Evolutionary conservation across 2,888 invertebrate species (phyloP).

Genomic region (Xanthorhoe spadicearia): DNA sequence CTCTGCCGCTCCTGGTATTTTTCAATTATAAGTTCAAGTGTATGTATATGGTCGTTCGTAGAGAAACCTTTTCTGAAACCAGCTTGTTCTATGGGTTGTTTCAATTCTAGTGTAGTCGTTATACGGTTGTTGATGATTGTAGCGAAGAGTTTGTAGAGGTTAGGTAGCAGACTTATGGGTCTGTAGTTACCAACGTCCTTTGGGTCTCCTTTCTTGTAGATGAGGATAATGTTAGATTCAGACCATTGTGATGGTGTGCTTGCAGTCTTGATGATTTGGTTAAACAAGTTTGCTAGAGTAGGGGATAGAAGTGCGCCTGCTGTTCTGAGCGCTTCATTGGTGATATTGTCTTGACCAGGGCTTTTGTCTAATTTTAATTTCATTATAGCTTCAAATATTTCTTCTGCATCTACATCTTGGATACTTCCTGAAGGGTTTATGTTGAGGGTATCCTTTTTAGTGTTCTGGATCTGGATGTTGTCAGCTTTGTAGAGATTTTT

Average conservation of each 20-base stretch:
- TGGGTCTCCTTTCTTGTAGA: slow-evolving; percentile 15
- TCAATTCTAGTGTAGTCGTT: background rate
- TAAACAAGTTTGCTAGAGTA: background rate
- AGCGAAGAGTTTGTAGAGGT: slow-evolving; percentile 6
- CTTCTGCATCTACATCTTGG: background rate
- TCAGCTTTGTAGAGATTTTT: slow-evolving; percentile 1
- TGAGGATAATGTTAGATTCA: slow-evolving; percentile 6
- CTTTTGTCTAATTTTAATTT: slow-evolving; percentile 9
- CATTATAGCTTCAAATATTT: slow-evolving; percentile 14
- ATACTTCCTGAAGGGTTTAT: no score
- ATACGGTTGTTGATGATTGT: background rate
- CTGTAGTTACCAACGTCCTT: slow-evolving; percentile 10
- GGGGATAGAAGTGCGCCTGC: background rate
- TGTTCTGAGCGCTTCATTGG: slow-evolving; percentile 5
- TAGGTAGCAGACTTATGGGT: slow-evolving; percentile 8
- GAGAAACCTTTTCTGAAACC: slow-evolving; percentile 19
- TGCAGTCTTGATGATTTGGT: background rate
- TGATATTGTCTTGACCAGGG: slow-evolving; percentile 1
- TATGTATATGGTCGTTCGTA: slow-evolving; percentile 16
- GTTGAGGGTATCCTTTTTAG: no score
- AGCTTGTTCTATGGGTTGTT: slow-evolving; percentile 15
- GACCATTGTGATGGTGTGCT: slow-evolving; percentile 5
- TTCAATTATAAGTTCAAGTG: background rate
- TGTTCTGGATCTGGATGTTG: no score
- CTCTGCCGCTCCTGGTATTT: slow-evolving; percentile 16